Percentiles rank a stretch among this genome's conserved stretches.
phyloP scores from a whole-genome alignment of 2,888 invertebrate species.

The Polietes domitor region DNA sequence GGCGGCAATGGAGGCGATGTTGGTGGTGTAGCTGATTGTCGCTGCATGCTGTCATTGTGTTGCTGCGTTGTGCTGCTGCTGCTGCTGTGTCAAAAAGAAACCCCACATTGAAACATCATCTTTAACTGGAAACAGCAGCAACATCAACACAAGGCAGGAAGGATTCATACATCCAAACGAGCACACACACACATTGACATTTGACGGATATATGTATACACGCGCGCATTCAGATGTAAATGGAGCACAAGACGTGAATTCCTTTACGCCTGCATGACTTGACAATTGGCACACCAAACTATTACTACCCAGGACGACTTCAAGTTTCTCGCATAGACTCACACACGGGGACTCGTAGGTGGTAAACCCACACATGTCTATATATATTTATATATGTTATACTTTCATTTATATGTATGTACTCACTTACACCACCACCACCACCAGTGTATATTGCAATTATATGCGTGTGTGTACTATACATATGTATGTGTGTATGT shows the following conservation, averaged over 20 bases:
- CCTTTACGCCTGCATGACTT: conserved; percentile 63
- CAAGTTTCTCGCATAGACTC: not conserved
- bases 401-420: not conserved
- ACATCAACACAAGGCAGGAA: not conserved
- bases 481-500: not conserved
- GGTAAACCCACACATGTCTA: not conserved
- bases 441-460: conserved; percentile 3
- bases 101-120: conserved; percentile 54
- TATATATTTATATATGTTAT: not conserved
- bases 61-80: not conserved
- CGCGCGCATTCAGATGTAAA: not conserved
- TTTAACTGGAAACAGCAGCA: conserved; percentile 42
- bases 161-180: too few relatives aligned
- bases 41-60: conserved; percentile 11
- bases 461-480: conserved; percentile 7
- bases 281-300: conserved; percentile 61
- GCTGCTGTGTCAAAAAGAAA: conserved; percentile 37
- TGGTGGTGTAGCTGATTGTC: not conserved
- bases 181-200: not conserved
- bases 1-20: not conserved
- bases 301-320: conserved; percentile 37
- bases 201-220: too few relatives aligned
- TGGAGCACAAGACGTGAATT: conserved; percentile 40
- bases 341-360: not conserved
- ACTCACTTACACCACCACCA: not conserved